phyloP scores from a whole-genome alignment of 2,797 vertebrate species.

The Muscicapa comitata region DNA sequence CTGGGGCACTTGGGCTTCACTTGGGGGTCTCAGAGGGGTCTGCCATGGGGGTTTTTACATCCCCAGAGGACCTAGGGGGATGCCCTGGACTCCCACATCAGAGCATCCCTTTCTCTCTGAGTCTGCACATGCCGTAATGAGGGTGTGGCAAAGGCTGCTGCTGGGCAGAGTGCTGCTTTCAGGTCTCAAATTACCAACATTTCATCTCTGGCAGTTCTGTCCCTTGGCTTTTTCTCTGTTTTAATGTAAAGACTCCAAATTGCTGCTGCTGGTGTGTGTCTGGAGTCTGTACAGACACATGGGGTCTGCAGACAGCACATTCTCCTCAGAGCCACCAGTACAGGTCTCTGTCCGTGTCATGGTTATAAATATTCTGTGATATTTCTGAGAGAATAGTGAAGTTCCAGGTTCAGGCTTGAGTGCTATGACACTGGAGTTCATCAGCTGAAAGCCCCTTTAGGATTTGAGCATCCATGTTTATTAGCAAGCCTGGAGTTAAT shows the following conservation, averaged over 20 bases:
- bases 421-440: neutral
- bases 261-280: fast-evolving
- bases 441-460: neutral
- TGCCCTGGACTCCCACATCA: no score
- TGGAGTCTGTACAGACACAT: fast-evolving
- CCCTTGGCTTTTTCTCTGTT: neutral
- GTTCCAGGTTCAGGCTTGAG: neutral
- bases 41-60: no score
- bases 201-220: neutral
- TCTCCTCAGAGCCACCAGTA: neutral
- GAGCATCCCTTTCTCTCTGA: neutral
- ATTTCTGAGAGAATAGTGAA: neutral
- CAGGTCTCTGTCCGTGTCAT: fast-evolving
- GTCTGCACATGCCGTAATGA: neutral
- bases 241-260: neutral
- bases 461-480: neutral
- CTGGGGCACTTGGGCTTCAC: no score
- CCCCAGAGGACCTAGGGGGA: no score
- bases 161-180: fast-evolving
- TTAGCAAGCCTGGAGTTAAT: neutral
- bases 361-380: neutral
- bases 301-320: fast-evolving
- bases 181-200: fast-evolving
- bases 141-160: neutral
- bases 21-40: no score